A percentile compares a stretch with the other conserved stretches of the same genome.
These are phyloP conservation scores for Catalaphyllia jardinei DNA, from an alignment of 64 coral and sea anemone genomes.

Conservation along the genomic window DNA sequence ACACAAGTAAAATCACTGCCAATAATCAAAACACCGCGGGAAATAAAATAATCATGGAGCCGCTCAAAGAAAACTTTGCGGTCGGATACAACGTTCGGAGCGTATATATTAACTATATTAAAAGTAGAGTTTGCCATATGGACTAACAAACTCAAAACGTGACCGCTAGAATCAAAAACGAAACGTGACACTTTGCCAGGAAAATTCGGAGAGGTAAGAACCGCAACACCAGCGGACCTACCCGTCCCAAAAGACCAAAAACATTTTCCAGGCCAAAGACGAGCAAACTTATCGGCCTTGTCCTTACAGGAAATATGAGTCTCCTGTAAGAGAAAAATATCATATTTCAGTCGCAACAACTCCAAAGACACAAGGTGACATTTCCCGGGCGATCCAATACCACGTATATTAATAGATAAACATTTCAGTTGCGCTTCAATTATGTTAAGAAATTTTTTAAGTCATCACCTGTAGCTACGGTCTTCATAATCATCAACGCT, in stretches of 20 bases:
- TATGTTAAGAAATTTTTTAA: too few species aligned
- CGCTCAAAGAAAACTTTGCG: neutral
- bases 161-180: neutral
- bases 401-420: neutral
- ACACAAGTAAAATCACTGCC: neutral
- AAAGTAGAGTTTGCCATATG: too few species aligned
- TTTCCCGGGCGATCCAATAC: neutral
- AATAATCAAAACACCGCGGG: neutral
- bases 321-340: neutral
- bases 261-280: neutral
- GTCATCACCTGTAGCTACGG: too few species aligned
- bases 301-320: neutral
- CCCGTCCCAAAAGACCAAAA: constrained; percentile 22
- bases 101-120: neutral
- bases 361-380: too few species aligned
- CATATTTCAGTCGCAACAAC: too few species aligned
- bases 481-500: too few species aligned
- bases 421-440: too few species aligned
- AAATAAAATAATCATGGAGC: neutral
- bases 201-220: neutral
- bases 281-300: neutral
- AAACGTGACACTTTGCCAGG: neutral
- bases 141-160: neutral
- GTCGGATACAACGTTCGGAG: neutral
- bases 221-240: neutral